Percentiles rank a stretch among this genome's conserved stretches.
phyloP scores from a whole-genome alignment of 1,140 invertebrate species.

The Drosophila suzukii region DNA sequence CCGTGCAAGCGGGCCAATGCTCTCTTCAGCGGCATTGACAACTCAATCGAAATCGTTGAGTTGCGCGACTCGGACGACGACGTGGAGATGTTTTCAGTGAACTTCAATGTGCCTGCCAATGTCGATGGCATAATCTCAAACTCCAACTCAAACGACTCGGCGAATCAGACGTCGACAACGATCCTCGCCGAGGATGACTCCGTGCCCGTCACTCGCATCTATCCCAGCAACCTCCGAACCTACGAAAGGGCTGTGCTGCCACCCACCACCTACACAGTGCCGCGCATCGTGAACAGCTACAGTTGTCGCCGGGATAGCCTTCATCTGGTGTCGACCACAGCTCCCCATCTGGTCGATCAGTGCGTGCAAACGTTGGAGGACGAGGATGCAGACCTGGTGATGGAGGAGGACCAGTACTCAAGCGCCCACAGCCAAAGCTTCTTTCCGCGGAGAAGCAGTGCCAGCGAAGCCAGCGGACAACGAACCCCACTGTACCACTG shows the following conservation, averaged over 20 bases:
- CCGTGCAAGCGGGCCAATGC: conserved; percentile 61
- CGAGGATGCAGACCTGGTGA: conserved; percentile 14
- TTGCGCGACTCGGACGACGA: conserved; percentile 67
- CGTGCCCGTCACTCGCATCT: conserved; percentile 62
- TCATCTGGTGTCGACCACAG: conserved; percentile 59
- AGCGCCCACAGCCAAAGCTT: conserved; percentile 1
- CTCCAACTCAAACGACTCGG: conserved; percentile 51
- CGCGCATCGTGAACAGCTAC: conserved; percentile 70
- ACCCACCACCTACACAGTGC: conserved; percentile 56
- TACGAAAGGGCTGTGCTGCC: conserved; percentile 47
- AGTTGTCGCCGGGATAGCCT: conserved; percentile 62
- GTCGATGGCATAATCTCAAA: conserved; percentile 57
- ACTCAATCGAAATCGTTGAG: conserved; percentile 55
- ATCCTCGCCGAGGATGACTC: conserved; percentile 50
- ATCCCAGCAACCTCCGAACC: conserved; percentile 67
- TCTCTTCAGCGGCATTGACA: conserved; percentile 68
- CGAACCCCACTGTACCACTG: conserved; percentile 41
- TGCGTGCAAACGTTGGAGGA: conserved; percentile 52
- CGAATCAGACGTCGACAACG: conserved; percentile 4
- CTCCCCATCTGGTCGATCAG: conserved; percentile 62
- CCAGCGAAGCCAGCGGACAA: conserved; percentile 15
- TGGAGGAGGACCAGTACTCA: conserved; percentile 8
- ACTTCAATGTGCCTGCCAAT: conserved; percentile 68
- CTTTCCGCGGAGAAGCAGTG: conserved; percentile 11
- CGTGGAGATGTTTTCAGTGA: conserved; percentile 67